Conservation (phyloP, 2,888 invertebrate genomes). For the Drosophila siamana region DNA sequence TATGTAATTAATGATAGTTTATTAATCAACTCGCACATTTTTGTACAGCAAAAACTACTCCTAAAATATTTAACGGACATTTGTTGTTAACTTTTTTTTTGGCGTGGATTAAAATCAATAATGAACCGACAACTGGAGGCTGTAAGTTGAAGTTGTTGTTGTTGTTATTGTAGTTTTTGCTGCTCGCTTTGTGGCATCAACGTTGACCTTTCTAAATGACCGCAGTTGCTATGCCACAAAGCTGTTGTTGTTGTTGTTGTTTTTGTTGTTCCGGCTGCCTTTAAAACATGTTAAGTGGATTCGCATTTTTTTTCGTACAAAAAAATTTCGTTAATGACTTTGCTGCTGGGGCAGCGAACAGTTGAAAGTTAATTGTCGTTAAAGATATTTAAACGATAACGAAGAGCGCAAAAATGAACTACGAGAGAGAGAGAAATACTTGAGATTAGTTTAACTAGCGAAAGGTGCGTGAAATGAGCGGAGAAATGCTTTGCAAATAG, state of each 20-base stretch:
- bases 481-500: neutral
- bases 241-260: constrained; percentile 9
- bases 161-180: constrained; percentile 2
- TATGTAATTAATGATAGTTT: constrained; percentile 45
- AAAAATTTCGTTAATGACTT: constrained; percentile 46
- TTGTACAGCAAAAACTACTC: constrained; percentile 27
- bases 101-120: constrained; percentile 55
- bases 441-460: neutral
- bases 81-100: constrained; percentile 11
- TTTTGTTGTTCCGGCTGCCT: constrained; percentile 24
- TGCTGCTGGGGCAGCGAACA: constrained; percentile 43
- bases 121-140: constrained; percentile 29
- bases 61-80: constrained; percentile 28
- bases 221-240: constrained; percentile 34
- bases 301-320: constrained; percentile 38
- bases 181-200: constrained; percentile 19
- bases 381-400: constrained; percentile 16
- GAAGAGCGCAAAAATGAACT: neutral
- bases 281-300: constrained; percentile 59
- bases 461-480: neutral
- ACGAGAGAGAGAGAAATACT: constrained; percentile 6
- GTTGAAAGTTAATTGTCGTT: constrained; percentile 57
- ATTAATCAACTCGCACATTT: constrained; percentile 47
- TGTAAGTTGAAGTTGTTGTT: neutral
- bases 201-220: constrained; percentile 69